Evolutionary conservation across 92 coral and sea anemone species (phyloP), one percentile per base, ranked within the genome.

Genomic region (Phenganax marumi): DNA sequence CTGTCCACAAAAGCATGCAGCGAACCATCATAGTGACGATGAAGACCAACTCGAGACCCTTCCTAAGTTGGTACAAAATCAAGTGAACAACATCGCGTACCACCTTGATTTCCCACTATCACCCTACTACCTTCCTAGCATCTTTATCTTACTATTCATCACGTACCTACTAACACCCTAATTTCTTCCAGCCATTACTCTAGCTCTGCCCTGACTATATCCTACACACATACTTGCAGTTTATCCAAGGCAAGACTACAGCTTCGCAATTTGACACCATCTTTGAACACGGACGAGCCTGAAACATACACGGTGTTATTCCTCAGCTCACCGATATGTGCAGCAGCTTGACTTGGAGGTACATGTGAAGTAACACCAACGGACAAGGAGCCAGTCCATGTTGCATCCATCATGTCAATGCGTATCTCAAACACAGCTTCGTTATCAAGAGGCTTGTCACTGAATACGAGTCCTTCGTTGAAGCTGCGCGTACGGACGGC

Each of bases 391-490:
- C 97, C 97, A 52, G 97, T 92, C 98, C 98, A 95, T 63, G 85
- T 90, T 51, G n/a, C 81, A 47, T 73, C 84, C 22, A 95, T 82
- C 87, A 82, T 86, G 79, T 95, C 98, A 12, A 95, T 85, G 49
- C 91, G 86, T 70, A 95, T 90, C 94, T 96, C 99, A 88, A 96
- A 96, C 24, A 96, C 90, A 56, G 93, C 93, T 65, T 92, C 96
- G 47, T 96, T 95, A 68, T 87, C 86, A 3, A 96, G 82, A 23
- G 99, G 91, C 73, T 92, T 92, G 52, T 91, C 90, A 80, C 97
- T 96, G 77, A 92, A 96, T 70, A 90, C 80, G 61, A 96, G 78
- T 3, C 94, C 99, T 61, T 87, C 88, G 60, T 88, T 92, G 70
- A 96, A 96, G 8, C 93, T 92, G 2, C 87, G 80, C 3, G 86